Evolutionary conservation across 2,113 vertebrate species (phyloP).

Genomic region (Microcebus tavaratra): DNA sequence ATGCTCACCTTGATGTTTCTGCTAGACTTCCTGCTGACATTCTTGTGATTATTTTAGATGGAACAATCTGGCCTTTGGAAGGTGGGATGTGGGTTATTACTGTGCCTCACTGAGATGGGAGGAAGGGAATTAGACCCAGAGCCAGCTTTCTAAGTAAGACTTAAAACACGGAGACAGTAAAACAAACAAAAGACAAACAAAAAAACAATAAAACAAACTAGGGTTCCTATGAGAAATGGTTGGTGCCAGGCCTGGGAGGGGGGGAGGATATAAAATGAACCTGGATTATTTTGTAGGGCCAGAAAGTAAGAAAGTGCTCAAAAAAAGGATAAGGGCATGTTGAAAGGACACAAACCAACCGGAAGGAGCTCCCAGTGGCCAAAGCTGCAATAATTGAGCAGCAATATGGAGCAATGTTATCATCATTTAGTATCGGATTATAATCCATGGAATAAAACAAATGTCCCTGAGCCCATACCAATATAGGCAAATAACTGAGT

Average conservation of each 20-base stretch:
- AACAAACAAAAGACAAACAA: not conserved
- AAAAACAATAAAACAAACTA: not conserved
- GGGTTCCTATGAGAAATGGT: not conserved
- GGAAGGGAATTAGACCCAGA: not conserved
- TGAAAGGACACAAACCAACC: not conserved
- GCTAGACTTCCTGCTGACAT: not conserved
- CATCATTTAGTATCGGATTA: not conserved
- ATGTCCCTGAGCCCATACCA: not conserved
- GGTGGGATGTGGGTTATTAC: not conserved
- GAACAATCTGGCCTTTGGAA: not conserved
- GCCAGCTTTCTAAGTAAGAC: not conserved
- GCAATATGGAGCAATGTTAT: not conserved
- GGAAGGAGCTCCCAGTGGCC: not conserved
- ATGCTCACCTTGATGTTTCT: not conserved
- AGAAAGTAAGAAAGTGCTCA: not conserved
- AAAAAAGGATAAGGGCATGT: not conserved
- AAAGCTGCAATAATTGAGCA: not conserved
- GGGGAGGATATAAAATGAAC: not conserved
- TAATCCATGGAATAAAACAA: not conserved
- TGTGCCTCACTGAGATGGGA: not conserved
- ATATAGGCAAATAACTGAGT: not conserved
- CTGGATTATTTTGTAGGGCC: not conserved
- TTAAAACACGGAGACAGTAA: constrained; percentile 18
- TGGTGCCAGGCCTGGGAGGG: not conserved
- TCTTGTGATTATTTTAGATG: not conserved